Percentiles rank a stretch among this genome's conserved stretches.
Conservation (phyloP, 1,140 invertebrate species). For the Cryptotermes secundus region DNA sequence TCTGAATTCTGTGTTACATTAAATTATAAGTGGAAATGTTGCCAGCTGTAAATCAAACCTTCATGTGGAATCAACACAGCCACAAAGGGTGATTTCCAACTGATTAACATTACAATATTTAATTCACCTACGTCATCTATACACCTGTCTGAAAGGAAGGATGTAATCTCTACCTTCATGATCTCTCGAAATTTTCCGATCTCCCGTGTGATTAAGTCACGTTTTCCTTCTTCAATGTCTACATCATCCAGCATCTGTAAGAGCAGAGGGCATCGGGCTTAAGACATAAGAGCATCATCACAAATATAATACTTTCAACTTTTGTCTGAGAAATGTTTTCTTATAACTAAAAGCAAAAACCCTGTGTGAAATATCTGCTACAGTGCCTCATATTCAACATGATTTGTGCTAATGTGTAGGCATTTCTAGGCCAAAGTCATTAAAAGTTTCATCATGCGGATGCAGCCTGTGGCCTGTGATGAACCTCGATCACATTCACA, state of each 20-base stretch:
- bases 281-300: too few relatives aligned
- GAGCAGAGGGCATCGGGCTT: background rate
- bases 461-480: too few relatives aligned
- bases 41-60: background rate
- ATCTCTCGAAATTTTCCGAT: conserved; percentile 96
- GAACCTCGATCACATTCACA: too few relatives aligned
- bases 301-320: too few relatives aligned
- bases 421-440: too few relatives aligned
- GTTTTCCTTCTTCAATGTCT: conserved; percentile 92
- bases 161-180: conserved; percentile 79
- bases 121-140: background rate
- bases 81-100: background rate
- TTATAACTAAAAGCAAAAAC: background rate
- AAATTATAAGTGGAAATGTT: background rate
- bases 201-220: conserved; percentile 87
- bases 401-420: too few relatives aligned
- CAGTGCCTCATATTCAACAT: too few relatives aligned
- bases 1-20: background rate
- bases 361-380: too few relatives aligned
- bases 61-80: background rate
- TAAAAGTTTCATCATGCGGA: too few relatives aligned
- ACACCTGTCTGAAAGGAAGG: background rate
- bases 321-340: background rate
- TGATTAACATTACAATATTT: background rate
- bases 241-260: conserved; percentile 63